phyloP scores from a whole-genome alignment of 2,113 vertebrate species.

The Myiopsitta monachus region DNA sequence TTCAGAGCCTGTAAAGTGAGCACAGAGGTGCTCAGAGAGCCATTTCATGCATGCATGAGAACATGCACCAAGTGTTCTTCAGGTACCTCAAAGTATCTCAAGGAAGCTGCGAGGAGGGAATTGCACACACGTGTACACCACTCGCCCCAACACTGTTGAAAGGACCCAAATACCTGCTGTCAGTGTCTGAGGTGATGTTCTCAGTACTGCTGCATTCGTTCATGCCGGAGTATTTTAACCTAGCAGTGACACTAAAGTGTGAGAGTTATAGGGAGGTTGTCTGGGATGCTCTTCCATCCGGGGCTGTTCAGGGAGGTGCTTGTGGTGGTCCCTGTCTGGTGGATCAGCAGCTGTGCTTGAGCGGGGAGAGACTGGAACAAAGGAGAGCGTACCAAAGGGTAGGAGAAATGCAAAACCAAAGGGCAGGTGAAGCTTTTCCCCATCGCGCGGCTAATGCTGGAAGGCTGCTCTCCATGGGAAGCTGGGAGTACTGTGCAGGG shows the following conservation, averaged over 20 bases:
- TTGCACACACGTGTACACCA: accelerated
- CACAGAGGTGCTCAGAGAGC: not conserved
- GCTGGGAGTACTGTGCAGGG: not conserved
- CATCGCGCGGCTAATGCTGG: accelerated
- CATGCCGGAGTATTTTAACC: not conserved
- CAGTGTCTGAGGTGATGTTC: not conserved
- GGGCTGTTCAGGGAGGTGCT: not conserved
- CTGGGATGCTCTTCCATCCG: not conserved
- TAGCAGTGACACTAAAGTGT: not conserved
- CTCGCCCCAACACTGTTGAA: not conserved
- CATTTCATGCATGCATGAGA: not conserved
- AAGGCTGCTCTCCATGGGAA: not conserved
- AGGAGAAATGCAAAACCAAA: not conserved
- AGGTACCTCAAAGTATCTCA: not conserved
- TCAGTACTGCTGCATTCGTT: not conserved
- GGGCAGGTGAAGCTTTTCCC: not conserved
- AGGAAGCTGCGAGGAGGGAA: not conserved
- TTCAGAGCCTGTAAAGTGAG: not conserved
- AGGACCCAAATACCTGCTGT: not conserved
- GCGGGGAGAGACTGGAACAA: not conserved
- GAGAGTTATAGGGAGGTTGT: not conserved
- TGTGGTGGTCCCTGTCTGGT: not conserved
- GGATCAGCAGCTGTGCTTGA: not conserved
- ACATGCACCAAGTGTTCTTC: not conserved
- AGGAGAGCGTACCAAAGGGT: not conserved